phyloP scores from a whole-genome alignment of 37 sponge, comb jelly and placozoan genomes.

The Eunapius fragilis region DNA sequence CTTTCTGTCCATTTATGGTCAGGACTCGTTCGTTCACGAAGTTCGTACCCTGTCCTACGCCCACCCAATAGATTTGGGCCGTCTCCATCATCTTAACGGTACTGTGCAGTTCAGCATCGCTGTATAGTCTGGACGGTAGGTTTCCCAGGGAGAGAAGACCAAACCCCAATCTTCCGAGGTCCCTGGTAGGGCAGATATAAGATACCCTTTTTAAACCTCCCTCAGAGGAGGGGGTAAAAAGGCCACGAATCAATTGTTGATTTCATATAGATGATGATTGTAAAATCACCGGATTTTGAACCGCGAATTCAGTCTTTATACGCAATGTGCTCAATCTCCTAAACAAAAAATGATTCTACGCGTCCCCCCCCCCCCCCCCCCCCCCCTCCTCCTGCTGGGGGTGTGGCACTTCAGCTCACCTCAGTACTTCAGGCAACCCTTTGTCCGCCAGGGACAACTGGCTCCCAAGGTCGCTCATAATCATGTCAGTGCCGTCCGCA shows the following conservation, averaged over 20 bases:
- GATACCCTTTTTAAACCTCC: no score
- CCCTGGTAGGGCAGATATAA: constrained; percentile 1
- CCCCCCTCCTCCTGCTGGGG: no score
- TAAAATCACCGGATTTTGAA: no score
- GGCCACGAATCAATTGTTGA: no score
- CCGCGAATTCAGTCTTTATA: no score
- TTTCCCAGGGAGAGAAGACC: constrained; percentile 57
- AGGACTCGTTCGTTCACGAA: constrained; percentile 33
- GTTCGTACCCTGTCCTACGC: constrained; percentile 19
- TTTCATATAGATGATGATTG: neutral
- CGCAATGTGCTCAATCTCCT: no score
- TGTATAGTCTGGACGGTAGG: neutral
- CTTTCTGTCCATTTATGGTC: constrained; percentile 26
- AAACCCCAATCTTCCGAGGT: constrained; percentile 1
- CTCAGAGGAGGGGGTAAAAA: no score
- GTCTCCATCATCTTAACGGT: constrained; percentile 22
- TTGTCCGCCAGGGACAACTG: neutral
- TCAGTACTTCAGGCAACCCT: neutral
- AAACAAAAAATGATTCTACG: no score
- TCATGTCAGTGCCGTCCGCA: neutral
- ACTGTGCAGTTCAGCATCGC: neutral
- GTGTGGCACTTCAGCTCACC: neutral
- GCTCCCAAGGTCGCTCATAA: constrained; percentile 14
- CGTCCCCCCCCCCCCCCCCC: no score
- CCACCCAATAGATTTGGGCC: constrained; percentile 59